Evolutionary conservation across 2,797 vertebrate genomes (phyloP), one percentile per base, ranked within the genome.

Genomic region (Chiloscyllium punctatum): DNA sequence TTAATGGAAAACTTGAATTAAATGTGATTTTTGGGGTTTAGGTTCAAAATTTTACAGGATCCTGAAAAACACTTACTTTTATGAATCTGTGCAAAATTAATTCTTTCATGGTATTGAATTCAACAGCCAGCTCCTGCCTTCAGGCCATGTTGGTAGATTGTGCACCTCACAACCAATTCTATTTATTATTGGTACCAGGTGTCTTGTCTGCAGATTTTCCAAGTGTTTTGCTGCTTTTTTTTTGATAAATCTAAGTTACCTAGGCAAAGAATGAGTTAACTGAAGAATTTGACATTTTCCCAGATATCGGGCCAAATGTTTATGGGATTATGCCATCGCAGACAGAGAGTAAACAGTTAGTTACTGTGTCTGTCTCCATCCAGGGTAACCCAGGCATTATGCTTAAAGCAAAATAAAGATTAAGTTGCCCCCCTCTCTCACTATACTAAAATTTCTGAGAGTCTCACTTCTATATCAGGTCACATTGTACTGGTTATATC

Each of bases 261-360:
- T 84, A 23, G 42, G 82, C 37, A 42, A 84, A 84, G n/a, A 18
- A 42, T n/a, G 25, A 88, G 51, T 87, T 62, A 90, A 16, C 51
- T 87, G 51, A 88, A 88, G 51, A 90, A 90, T 16, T 57, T 25
- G 51, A 88, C 86, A 57, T 88, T 57, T 88, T 88, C 86, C 51
- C 86, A 88, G 16, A 27, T 62, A 11, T 57, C 62, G 27, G 62
- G 53, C 13, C 51, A 16, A 88, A n/a, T 62, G 13, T 11, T 62
- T 62, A 62, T 90, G 27, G 27, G 87, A 88, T 88, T 57, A 5
- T 88, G 51, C 25, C 51, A 11, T 57, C 30, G 11, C 48, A 88
- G 86, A 57, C 86, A 88, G 51, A 30, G 11, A 33, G 51, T 16
- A 13, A 25, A 90, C 53, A 90, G 87, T 90, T 30, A 9, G 27